A percentile compares a stretch with the other conserved stretches of the same genome.
phyloP scores from a whole-genome alignment of 2,888 invertebrate species.

The Rosalia funebris region DNA sequence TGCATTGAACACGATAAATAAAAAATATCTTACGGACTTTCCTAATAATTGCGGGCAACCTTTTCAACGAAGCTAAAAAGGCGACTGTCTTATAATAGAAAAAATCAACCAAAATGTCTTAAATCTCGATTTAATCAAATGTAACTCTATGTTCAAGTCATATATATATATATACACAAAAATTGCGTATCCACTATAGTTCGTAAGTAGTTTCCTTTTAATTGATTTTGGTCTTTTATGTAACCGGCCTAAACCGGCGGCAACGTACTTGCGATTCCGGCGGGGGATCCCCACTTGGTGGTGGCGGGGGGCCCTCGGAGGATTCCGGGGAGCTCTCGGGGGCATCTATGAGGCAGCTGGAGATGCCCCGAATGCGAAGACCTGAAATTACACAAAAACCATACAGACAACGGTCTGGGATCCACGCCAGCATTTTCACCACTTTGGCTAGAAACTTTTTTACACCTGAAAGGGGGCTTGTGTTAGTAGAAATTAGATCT shows the following conservation, averaged over 20 bases:
- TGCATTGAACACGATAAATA: slow-evolving; percentile 1
- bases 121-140: slow-evolving; percentile 13
- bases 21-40: background rate
- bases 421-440: slow-evolving; percentile 22
- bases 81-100: slow-evolving; percentile 5
- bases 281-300: slow-evolving; percentile 59
- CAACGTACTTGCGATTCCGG: slow-evolving; percentile 62
- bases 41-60: background rate
- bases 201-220: background rate
- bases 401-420: slow-evolving; percentile 33
- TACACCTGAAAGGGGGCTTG: slow-evolving; percentile 33
- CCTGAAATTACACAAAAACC: slow-evolving; percentile 52
- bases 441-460: slow-evolving; percentile 14
- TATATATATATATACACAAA: slow-evolving; percentile 6
- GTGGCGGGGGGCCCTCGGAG: slow-evolving; percentile 58
- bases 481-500: background rate
- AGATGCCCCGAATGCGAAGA: slow-evolving; percentile 60
- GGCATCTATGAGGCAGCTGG: slow-evolving; percentile 62
- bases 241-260: slow-evolving; percentile 61
- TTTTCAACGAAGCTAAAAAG: slow-evolving; percentile 16
- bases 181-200: slow-evolving; percentile 11
- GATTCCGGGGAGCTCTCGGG: slow-evolving; percentile 58
- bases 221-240: slow-evolving; percentile 49
- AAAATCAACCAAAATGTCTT: slow-evolving; percentile 3
- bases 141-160: slow-evolving; percentile 6